Evolutionary conservation across 2,888 invertebrate genomes (phyloP).

Genomic region (Melanotus villosus): DNA sequence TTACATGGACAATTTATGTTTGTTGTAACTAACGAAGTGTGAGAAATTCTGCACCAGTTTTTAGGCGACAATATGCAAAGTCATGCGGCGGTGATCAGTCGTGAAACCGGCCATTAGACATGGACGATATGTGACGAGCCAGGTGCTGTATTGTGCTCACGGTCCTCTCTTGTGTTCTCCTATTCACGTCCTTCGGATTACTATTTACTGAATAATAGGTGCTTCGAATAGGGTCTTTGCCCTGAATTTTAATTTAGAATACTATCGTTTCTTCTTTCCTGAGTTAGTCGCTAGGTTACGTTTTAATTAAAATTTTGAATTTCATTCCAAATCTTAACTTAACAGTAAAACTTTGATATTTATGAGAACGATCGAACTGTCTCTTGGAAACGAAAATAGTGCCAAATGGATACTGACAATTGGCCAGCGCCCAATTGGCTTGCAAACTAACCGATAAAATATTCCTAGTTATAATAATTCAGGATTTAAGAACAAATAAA

Average conservation of each 20-base stretch:
- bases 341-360: too few species aligned
- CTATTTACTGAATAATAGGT: constrained; percentile 18
- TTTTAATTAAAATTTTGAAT: too few species aligned
- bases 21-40: constrained; percentile 66
- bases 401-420: too few species aligned
- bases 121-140: constrained; percentile 56
- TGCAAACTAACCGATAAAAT: too few species aligned
- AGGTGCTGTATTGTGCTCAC: constrained; percentile 49
- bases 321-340: too few species aligned
- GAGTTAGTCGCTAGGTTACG: too few species aligned
- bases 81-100: constrained; percentile 57
- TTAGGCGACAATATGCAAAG: constrained; percentile 51
- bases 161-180: background rate
- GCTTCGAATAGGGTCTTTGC: background rate
- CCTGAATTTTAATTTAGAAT: background rate
- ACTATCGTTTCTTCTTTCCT: too few species aligned
- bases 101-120: constrained; percentile 57
- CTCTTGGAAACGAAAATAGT: too few species aligned
- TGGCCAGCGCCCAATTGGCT: too few species aligned
- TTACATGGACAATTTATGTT: constrained; percentile 63
- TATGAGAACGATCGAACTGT: too few species aligned
- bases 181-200: constrained; percentile 23
- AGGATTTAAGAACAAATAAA: too few species aligned
- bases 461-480: too few species aligned
- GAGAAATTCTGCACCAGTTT: constrained; percentile 62